A percentile compares a stretch with the other conserved stretches of the same genome.
Evolutionary conservation across 2,888 invertebrate genomes (phyloP).

Genomic region (Harpagoxenus sublaevis): DNA sequence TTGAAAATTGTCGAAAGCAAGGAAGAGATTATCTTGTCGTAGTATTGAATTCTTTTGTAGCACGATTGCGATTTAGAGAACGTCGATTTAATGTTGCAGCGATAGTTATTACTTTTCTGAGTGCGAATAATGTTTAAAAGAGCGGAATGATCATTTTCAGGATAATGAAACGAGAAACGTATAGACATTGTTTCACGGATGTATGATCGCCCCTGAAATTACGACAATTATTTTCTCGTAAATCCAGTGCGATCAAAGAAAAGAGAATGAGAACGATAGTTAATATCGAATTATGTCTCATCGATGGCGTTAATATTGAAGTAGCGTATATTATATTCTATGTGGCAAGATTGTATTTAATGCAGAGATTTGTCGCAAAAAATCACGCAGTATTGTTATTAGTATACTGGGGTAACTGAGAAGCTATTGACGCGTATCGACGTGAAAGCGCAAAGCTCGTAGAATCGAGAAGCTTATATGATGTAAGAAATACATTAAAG

Average conservation of each 20-base stretch:
- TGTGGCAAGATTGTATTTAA: not conserved
- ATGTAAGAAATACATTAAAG: slow-evolving; percentile 1
- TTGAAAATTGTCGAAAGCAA: slow-evolving; percentile 10
- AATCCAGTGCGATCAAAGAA: slow-evolving; percentile 15
- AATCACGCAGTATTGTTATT: not conserved
- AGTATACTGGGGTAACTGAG: slow-evolving; percentile 1
- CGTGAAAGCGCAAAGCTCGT: slow-evolving; percentile 64
- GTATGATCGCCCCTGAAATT: not conserved
- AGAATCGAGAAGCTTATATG: not conserved
- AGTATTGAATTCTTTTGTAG: not conserved
- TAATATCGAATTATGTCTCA: slow-evolving; percentile 10
- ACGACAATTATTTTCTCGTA: slow-evolving; percentile 6
- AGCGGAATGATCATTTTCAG: slow-evolving; percentile 10
- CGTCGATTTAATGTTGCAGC: slow-evolving; percentile 3
- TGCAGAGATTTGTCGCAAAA: not conserved
- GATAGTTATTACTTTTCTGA: not conserved
- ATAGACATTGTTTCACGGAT: not conserved
- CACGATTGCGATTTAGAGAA: not conserved
- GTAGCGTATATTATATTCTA: slow-evolving; percentile 8
- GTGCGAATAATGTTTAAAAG: slow-evolving; percentile 1
- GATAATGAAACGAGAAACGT: not conserved
- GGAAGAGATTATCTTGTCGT: not conserved
- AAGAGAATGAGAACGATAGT: slow-evolving; percentile 36
- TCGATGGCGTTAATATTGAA: slow-evolving; percentile 27
- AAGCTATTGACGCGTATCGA: slow-evolving; percentile 68